Base-by-base conservation (phyloP, 1,140 invertebrate genomes). In the Pemphigus obesinymphae region DNA sequence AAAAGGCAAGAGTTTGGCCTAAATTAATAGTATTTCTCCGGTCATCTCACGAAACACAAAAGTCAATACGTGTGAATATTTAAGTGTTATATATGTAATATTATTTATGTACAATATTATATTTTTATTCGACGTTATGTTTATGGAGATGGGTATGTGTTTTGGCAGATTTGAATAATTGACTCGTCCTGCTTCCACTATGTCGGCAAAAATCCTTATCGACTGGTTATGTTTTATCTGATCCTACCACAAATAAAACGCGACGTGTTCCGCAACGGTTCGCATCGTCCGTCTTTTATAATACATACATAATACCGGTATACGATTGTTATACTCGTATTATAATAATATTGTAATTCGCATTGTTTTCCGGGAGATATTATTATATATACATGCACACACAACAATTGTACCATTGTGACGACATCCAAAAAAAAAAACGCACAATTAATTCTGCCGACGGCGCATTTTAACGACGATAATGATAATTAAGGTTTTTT, bases 201-300 rank as follows among this genome's bases (percentile, higher is more conserved):
- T n/a, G 34, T 37, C 20, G 8, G 17, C 6, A 66, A 37, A 66
- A 37, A 66, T 37, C 4, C 20, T 66, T 66, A 66, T 66, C 31
- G 34, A 7, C 34, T 61, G 58, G 29, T 20, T 13, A 5, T 66
- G 37, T 70, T 40, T 43, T 43, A 70, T 70, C 66, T 70, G 37
- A 43, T 43, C 8, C 37, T 26, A 43, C 66, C 31, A 66, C n/a
- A n/a, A 66, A 66, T 37, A 23, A 66, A n/a, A n/a, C n/a, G n/a
- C n/a, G n/a, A 66, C n/a, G n/a, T 40, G 66, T 70, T 70, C 66
- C 66, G 37, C 66, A 43, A 40, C 66, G 66, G 66, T 70, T 70
- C 66, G 37, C 37, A 1, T 23, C n/a, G 37, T 26, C 37, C 37
- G 6, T 26, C 34, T 70, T 66, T 15, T 68, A 17, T n/a, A 37